Conservation (phyloP, 2,797 vertebrate genomes). For the Pantherophis vulpinus region DNA sequence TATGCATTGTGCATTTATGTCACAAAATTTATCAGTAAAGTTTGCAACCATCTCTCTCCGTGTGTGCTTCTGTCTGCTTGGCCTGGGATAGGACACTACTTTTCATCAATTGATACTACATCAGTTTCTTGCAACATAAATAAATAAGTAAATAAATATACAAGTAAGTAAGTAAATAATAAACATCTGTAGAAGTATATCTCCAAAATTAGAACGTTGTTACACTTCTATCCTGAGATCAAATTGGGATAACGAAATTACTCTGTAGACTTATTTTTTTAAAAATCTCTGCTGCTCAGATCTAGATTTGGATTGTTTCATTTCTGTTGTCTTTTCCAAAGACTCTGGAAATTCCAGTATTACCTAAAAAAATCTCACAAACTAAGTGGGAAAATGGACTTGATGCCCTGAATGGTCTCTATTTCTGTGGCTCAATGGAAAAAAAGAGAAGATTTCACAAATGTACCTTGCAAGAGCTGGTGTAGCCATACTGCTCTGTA, state of each 20-base stretch:
- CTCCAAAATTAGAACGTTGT: background rate
- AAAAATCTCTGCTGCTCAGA: background rate
- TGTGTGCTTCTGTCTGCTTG: background rate
- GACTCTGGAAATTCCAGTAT: background rate
- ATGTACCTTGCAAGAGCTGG: conserved; percentile 85
- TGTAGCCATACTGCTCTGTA: conserved; percentile 86
- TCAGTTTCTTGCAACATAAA: background rate
- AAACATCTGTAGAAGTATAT: background rate
- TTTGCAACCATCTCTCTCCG: background rate
- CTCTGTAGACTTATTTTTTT: background rate
- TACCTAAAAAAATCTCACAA: background rate
- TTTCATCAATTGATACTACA: background rate
- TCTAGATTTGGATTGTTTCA: background rate
- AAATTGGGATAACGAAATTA: background rate
- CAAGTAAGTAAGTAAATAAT: background rate
- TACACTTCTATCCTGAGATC: background rate
- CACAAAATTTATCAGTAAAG: background rate
- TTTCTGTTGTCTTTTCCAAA: background rate
- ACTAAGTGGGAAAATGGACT: background rate
- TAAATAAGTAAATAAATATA: background rate
- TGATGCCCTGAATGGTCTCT: background rate
- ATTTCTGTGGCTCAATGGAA: background rate
- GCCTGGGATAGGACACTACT: background rate
- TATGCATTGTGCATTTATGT: background rate
- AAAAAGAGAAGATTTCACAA: background rate